Base-by-base conservation (phyloP, 2,888 invertebrate species). In the Hipparchia semele region DNA sequence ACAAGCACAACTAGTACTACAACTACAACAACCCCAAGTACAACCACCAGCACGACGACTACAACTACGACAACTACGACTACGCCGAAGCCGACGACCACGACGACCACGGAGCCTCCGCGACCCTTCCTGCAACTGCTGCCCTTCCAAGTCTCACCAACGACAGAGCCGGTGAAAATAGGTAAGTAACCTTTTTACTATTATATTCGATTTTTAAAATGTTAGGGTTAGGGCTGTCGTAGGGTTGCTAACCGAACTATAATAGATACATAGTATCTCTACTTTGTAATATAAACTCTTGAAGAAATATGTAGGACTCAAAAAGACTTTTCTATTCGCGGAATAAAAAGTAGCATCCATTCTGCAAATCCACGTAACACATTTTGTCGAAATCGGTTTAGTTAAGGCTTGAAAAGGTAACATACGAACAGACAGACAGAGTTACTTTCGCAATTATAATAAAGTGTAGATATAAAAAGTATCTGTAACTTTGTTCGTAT, bases 41-140 rank as follows among this genome's bases (percentile, higher is more conserved):
- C 92, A 79, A 90, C 90, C 83, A 90, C 85, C 80, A 83, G 90
- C 45, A 88, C 87, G 12, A 88, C 90, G 2, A 88, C 90, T 0
- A 90, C 87, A 2, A 85, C 59, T 33, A 60, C 65, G 12, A 65
- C 88, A 3, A 89, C 87, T 9, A 86, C 90, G 1, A 83, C 86
- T 8, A 80, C 87, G 64, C 82, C 83, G 59, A 81, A 86, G 68
- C 82, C 86, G 68, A 83, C 88, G n/a, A 85, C 86, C 13, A 85
- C 86, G 9, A 84, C 84, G 1, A 80, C 83, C 9, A 80, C 83
- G 68, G 84, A 87, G 76, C 79, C 85, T 61, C 82, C 86, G 75
- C 86, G 84, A 33, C 92, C 94, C 12, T 93, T 90, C 87, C 83
- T 93, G 77, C 92, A 92, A 78, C 82, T 93, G 76, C 82, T 93